These are phyloP conservation scores for Pseudorhombus dupliciocellatus DNA, from an alignment of 2,113 vertebrate species.

Conservation along the genomic window DNA sequence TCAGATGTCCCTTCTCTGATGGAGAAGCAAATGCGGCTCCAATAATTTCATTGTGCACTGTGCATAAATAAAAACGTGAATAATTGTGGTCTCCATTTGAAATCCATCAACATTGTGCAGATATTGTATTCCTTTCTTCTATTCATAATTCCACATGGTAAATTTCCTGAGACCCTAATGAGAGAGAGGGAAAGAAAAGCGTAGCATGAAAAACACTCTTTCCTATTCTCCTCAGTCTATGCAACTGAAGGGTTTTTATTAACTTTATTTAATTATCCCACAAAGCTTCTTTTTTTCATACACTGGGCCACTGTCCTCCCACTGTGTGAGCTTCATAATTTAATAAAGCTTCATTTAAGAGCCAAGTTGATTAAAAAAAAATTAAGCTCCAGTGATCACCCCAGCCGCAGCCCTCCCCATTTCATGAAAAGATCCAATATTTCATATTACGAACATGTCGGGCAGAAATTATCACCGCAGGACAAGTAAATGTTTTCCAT, in stretches of 20 bases:
- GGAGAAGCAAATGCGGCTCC: conserved; percentile 27
- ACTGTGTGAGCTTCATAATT: conserved; percentile 84
- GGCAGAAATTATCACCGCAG: conserved; percentile 83
- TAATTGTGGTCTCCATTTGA: conserved; percentile 40
- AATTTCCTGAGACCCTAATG: conserved; percentile 74
- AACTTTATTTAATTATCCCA: conserved; percentile 87
- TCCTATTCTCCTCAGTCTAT: conserved; percentile 64
- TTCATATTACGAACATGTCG: conserved; percentile 82
- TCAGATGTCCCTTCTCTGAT: conserved; percentile 21
- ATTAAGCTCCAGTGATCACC: conserved; percentile 83
- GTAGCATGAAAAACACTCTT: conserved; percentile 71
- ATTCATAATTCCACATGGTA: conserved; percentile 61
- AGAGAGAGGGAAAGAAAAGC: conserved; percentile 73
- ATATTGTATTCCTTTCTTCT: conserved; percentile 62
- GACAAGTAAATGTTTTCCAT: conserved; percentile 81
- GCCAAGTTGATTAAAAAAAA: conserved; percentile 86
- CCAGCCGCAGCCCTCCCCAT: conserved; percentile 69
- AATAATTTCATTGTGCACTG: conserved; percentile 27
- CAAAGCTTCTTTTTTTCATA: conserved; percentile 67
- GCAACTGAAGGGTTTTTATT: conserved; percentile 71
- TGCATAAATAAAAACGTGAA: conserved; percentile 18
- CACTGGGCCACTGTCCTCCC: conserved; percentile 73
- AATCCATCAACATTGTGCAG: conserved; percentile 53
- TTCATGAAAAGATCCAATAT: conserved; percentile 80
- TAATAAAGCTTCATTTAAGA: conserved; percentile 86